Evolutionary conservation across 2,113 vertebrate species (phyloP).

Genomic region (Petrocephalus zakoni): DNA sequence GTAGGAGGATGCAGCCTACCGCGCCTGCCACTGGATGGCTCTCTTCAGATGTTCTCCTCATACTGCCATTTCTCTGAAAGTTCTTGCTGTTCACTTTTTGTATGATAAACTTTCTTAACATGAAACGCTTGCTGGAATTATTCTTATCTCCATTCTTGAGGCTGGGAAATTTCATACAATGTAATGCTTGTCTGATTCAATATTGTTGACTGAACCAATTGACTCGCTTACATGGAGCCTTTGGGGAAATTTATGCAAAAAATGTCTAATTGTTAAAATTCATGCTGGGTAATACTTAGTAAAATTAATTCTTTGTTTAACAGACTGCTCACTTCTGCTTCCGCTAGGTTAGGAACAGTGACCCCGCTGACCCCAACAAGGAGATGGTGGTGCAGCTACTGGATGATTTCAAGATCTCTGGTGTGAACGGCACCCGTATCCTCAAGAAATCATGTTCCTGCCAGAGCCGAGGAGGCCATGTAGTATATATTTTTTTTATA

Average conservation of each 20-base stretch:
- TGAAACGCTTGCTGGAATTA: neutral
- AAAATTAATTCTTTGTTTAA: neutral
- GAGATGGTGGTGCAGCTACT: conserved; percentile 91
- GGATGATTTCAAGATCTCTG: conserved; percentile 96
- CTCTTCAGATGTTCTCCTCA: neutral
- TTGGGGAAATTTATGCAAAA: neutral
- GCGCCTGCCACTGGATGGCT: neutral
- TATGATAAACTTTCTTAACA: neutral
- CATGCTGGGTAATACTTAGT: neutral
- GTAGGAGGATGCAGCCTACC: conserved; percentile 59
- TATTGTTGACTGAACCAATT: neutral
- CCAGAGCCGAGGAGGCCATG: neutral
- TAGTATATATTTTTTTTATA: neutral
- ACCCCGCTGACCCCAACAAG: conserved; percentile 78
- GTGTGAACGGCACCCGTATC: conserved; percentile 95
- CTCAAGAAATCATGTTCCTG: conserved; percentile 28
- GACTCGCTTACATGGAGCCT: neutral
- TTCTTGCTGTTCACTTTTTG: neutral
- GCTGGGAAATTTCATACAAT: neutral
- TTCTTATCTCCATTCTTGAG: neutral
- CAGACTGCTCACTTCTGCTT: neutral
- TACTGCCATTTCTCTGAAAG: neutral
- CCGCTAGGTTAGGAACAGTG: conserved; percentile 82
- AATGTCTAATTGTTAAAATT: neutral
- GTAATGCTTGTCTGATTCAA: neutral